Evolutionary conservation across 2,113 vertebrate genomes (phyloP), one percentile per base, ranked within the genome.

Genomic region (Onychostoma macrolepis): DNA sequence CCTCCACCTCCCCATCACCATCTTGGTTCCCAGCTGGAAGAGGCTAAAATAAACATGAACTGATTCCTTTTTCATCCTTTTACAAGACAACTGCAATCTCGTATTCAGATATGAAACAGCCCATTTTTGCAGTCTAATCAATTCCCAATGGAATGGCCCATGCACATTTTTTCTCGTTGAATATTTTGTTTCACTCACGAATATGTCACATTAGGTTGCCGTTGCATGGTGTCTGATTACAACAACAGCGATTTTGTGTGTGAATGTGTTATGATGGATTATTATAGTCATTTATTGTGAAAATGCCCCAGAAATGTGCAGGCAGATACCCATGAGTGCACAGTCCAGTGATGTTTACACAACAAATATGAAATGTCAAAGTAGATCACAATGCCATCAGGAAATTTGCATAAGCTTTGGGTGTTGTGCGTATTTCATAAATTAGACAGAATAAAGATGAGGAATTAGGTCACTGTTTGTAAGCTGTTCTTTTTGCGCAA

Each of bases 201-300:
- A 38, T 24, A 72, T 0, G 4, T 38, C 67, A 72, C 33, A 72
- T 72, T 72, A 72, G 5, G 24, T 26, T 26, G 38, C 24, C 6
- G 12, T 45, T 45, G 13, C 5, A 80, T 88, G 77, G 77, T 67
- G 75, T 80, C 67, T 45, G 88, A 86, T 80, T 86, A 75, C 78
- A 36, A 75, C 79, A 69, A 11, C 78, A 82, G 45, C 17, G 3
- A 45, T 7, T 58, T n/a, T 58, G 50, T 80, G 77, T 17, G 11
- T 38, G 6, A 80, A 80, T 38, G 30, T n/a, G 19, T 58, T 28
- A 53, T 79, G 21, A 61, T 80, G 17, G 53, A 61, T 76, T 45
- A 48, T 48, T 76, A 15, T 67, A 28, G 38, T 61, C 11, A 26
- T 61, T 3, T 17, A 17, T 41, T 80, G 6, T 63, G 19, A n/a